Conservation (phyloP, 2,888 invertebrate genomes). For the Brassicogethes aeneus region DNA sequence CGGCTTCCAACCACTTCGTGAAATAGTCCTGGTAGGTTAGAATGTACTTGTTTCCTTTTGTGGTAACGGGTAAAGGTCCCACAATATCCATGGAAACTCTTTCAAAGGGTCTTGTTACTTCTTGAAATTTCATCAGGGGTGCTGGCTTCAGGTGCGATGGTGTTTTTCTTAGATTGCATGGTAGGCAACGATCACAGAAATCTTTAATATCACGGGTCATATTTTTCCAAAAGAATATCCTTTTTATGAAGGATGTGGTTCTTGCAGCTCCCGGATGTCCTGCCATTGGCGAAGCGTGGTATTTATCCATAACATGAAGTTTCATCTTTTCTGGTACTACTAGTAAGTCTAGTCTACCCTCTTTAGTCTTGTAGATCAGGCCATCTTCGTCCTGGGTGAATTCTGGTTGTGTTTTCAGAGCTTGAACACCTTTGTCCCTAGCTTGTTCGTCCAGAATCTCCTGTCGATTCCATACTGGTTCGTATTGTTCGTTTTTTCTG, state of each 20-base stretch:
- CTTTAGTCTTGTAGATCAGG: not conserved
- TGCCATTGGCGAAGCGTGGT: conserved; percentile 9
- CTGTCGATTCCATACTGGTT: not conserved
- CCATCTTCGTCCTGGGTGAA: not conserved
- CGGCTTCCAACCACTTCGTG: conserved; percentile 19
- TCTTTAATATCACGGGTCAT: conserved; percentile 15
- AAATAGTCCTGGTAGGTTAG: conserved; percentile 20
- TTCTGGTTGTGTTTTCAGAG: not conserved
- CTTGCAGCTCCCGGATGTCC: conserved; percentile 8
- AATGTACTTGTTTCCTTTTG: conserved; percentile 17
- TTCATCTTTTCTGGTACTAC: not conserved
- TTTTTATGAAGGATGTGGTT: conserved; percentile 14
- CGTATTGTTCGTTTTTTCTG: not conserved
- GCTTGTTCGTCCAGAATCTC: not conserved
- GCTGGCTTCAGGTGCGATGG: conserved; percentile 12
- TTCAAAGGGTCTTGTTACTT: conserved; percentile 15
- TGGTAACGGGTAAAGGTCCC: conserved; percentile 10
- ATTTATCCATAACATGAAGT: not conserved
- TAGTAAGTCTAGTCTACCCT: not conserved
- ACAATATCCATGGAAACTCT: conserved; percentile 1
- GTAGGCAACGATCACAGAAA: conserved; percentile 13
- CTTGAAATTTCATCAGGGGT: conserved; percentile 13
- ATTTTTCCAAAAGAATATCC: conserved; percentile 17
- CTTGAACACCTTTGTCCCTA: not conserved
- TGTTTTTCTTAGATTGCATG: conserved; percentile 18